Percentiles rank a stretch among this genome's conserved stretches.
Evolutionary conservation across 2,888 invertebrate species (phyloP).

Genomic region (Leptura quadrifasciata): DNA sequence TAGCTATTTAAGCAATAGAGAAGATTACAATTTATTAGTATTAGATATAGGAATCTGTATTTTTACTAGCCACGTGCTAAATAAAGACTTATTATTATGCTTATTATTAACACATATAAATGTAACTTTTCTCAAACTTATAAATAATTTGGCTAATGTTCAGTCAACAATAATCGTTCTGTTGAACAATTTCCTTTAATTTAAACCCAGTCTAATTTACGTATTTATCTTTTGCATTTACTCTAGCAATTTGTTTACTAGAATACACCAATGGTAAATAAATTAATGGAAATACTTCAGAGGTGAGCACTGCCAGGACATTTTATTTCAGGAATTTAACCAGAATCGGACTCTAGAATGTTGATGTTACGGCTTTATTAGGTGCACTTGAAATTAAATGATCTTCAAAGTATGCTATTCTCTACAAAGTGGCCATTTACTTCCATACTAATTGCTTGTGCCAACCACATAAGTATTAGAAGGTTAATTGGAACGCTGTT

Average conservation of each 20-base stretch:
- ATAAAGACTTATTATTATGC: too few relatives aligned
- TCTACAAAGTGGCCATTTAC: constrained; percentile 27
- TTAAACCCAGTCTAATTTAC: too few relatives aligned
- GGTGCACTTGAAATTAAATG: constrained; percentile 38
- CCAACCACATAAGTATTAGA: constrained; percentile 32
- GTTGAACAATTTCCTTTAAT: too few relatives aligned
- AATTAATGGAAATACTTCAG: not conserved
- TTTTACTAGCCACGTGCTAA: too few relatives aligned
- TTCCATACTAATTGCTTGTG: constrained; percentile 31
- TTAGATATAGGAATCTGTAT: too few relatives aligned
- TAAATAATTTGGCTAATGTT: too few relatives aligned
- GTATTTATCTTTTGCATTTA: too few relatives aligned
- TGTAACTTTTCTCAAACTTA: too few relatives aligned
- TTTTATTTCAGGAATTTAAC: constrained; percentile 36
- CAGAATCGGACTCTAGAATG: constrained; percentile 34
- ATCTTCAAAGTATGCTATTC: constrained; percentile 40
- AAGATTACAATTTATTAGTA: too few relatives aligned
- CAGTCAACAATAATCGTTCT: too few relatives aligned
- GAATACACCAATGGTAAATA: not conserved
- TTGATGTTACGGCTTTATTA: constrained; percentile 41
- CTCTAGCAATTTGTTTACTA: not conserved
- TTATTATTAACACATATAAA: too few relatives aligned
- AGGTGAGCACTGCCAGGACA: constrained; percentile 14
- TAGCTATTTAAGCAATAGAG: too few relatives aligned
- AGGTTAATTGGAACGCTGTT: constrained; percentile 17